phyloP scores from a whole-genome alignment of 2,113 vertebrate genomes.

The Saimiri boliviensis region DNA sequence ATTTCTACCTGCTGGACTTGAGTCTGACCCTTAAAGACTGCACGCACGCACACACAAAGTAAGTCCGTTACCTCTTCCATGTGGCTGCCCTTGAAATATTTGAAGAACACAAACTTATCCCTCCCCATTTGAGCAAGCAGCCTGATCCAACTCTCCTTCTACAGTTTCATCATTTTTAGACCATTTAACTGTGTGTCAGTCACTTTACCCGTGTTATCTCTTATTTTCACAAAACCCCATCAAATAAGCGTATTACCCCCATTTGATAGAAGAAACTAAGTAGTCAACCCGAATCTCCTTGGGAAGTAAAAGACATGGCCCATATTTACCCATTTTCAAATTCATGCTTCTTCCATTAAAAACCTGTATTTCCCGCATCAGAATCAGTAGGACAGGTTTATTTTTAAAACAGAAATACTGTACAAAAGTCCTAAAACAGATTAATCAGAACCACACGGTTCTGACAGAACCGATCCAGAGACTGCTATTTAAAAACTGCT shows the following conservation, averaged over 20 bases:
- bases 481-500: background rate
- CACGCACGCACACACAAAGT: background rate
- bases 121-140: background rate
- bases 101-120: background rate
- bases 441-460: background rate
- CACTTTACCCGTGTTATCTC: background rate
- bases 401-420: constrained; percentile 42
- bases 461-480: background rate
- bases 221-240: constrained; percentile 7
- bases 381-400: background rate
- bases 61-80: background rate
- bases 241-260: background rate
- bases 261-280: background rate
- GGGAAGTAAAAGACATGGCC: background rate
- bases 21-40: background rate
- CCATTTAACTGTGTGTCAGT: background rate
- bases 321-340: background rate
- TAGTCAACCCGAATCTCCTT: background rate
- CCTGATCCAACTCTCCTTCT: background rate
- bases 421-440: background rate
- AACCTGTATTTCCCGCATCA: background rate
- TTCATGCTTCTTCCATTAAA: background rate
- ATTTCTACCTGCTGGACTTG: background rate
- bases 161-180: background rate
- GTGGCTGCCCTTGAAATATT: constrained; percentile 15